Evolutionary conservation across 2,797 vertebrate genomes (phyloP).

Genomic region (Pseudomugil gertrudae): DNA sequence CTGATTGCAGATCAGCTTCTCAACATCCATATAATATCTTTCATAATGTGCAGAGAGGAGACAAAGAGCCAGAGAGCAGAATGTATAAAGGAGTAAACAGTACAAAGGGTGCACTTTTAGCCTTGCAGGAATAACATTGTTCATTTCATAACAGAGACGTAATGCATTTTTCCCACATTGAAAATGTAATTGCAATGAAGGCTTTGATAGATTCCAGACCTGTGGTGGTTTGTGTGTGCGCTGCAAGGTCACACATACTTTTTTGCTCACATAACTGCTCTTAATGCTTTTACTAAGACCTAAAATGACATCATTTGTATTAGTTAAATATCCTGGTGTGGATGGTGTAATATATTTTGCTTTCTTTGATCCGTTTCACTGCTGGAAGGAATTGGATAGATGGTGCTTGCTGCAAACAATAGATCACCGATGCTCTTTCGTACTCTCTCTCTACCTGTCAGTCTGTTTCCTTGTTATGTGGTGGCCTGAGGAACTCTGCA

Average conservation of each 20-base stretch:
- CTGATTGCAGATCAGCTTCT: conserved; percentile 55
- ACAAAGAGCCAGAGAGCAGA: conserved; percentile 34
- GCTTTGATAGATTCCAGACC: conserved; percentile 78
- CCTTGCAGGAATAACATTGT: conserved; percentile 62
- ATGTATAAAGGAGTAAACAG: conserved; percentile 31
- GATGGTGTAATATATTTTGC: conserved; percentile 69
- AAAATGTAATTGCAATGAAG: conserved; percentile 67
- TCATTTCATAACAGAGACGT: conserved; percentile 67
- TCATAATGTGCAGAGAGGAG: conserved; percentile 48
- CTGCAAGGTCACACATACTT: conserved; percentile 41
- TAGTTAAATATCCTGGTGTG: conserved; percentile 60
- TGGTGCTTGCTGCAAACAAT: conserved; percentile 66
- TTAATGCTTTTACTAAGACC: conserved; percentile 68
- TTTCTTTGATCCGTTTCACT: conserved; percentile 69
- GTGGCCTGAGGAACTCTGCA: conserved; percentile 76
- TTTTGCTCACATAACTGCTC: conserved; percentile 50
- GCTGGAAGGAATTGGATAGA: conserved; percentile 64
- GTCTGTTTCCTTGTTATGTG: conserved; percentile 78
- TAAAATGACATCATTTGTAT: conserved; percentile 67
- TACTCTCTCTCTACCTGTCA: conserved; percentile 78
- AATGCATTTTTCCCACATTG: conserved; percentile 68
- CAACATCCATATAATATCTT: conserved; percentile 55
- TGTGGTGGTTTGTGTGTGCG: conserved; percentile 33
- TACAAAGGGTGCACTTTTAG: conserved; percentile 47
- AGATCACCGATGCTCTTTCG: conserved; percentile 73